These are phyloP conservation scores for Zonotrichia albicollis DNA, from an alignment of 2,797 vertebrate species.

Conservation along the genomic window DNA sequence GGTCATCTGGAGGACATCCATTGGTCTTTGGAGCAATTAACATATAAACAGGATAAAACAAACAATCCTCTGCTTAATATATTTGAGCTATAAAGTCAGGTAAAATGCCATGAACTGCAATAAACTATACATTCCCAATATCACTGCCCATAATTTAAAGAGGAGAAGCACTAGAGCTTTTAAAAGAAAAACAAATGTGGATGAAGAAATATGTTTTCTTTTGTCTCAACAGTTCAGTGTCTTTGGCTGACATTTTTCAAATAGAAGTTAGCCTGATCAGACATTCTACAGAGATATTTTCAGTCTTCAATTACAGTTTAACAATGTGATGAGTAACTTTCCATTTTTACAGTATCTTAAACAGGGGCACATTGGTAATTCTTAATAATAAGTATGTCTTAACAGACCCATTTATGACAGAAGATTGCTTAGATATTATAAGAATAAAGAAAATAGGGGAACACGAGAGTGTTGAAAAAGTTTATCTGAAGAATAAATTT, in stretches of 20 bases:
- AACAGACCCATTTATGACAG: background rate
- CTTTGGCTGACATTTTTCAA: background rate
- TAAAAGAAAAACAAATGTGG: background rate
- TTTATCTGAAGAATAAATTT: constrained; percentile 4
- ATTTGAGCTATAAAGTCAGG: too few relatives aligned
- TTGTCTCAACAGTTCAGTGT: background rate
- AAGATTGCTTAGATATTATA: background rate
- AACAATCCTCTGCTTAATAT: background rate
- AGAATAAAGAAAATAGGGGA: background rate
- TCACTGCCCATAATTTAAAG: background rate
- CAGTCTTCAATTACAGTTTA: background rate
- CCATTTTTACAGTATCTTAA: background rate
- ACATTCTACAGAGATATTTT: background rate
- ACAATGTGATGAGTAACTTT: background rate
- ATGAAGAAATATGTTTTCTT: constrained; percentile 2
- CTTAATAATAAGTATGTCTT: background rate
- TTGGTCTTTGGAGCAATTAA: background rate
- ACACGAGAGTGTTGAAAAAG: background rate
- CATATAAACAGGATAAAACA: background rate
- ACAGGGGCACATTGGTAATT: background rate
- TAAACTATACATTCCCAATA: background rate
- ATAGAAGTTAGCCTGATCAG: background rate
- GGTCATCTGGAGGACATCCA: background rate
- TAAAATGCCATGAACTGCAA: background rate
- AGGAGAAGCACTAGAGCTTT: background rate